Conservation (phyloP, 2,888 invertebrate species). For the Pardosa pseudoannulata region DNA sequence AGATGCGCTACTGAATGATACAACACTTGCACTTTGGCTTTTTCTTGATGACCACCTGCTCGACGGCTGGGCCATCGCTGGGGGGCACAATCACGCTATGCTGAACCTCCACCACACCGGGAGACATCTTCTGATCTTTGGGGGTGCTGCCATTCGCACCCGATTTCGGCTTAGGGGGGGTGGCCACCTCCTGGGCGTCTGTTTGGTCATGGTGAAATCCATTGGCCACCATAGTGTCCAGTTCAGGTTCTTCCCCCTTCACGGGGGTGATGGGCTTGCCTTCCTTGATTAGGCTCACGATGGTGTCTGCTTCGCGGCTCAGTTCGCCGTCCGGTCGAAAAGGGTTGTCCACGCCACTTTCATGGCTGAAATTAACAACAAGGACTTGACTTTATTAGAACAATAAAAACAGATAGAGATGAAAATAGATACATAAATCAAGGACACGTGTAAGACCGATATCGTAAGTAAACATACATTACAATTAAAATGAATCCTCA, state of each 20-base stretch:
- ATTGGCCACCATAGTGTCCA: constrained; percentile 25
- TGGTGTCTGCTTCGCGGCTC: constrained; percentile 95
- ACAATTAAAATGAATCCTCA: no score
- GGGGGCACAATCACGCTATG: constrained; percentile 82
- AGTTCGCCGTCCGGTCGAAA: constrained; percentile 97
- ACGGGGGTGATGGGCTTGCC: constrained; percentile 87
- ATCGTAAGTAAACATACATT: no score
- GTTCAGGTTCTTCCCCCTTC: constrained; percentile 48
- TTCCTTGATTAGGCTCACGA: constrained; percentile 94
- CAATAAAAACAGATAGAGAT: no score
- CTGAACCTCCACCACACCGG: constrained; percentile 84
- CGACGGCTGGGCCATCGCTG: constrained; percentile 86
- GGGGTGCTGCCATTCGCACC: constrained; percentile 74
- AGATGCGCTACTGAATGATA: constrained; percentile 78
- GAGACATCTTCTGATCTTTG: constrained; percentile 44
- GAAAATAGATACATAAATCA: no score
- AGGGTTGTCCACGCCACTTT: constrained; percentile 98
- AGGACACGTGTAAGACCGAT: no score
- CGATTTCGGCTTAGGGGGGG: constrained; percentile 34
- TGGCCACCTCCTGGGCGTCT: constrained; percentile 51
- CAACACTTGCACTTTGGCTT: constrained; percentile 97
- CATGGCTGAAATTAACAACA: constrained; percentile 84
- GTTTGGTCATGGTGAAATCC: constrained; percentile 44
- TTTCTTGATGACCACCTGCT: constrained; percentile 94
- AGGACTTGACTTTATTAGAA: no score